phyloP scores from a whole-genome alignment of 2,797 vertebrate species.

The Lagodon rhomboides region DNA sequence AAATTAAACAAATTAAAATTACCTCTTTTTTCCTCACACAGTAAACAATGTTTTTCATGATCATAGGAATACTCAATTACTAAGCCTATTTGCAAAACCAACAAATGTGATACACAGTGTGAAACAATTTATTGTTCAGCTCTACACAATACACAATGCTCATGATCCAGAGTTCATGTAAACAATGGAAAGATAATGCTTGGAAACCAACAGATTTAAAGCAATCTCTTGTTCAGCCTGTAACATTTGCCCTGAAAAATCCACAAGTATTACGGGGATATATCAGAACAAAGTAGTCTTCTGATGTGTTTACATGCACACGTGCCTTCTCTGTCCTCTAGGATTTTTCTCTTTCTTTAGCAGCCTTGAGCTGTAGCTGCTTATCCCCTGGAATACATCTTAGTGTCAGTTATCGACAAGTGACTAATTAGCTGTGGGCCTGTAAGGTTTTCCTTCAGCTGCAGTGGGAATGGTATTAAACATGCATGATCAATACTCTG shows the following conservation, averaged over 20 bases:
- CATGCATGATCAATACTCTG: slow-evolving; percentile 71
- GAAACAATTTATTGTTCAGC: not conserved
- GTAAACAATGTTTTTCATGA: no score
- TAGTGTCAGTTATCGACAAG: slow-evolving; percentile 75
- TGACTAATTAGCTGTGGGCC: slow-evolving; percentile 74
- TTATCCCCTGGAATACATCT: slow-evolving; percentile 61
- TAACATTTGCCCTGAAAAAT: not conserved
- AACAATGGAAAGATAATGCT: not conserved
- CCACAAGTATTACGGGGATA: slow-evolving; percentile 8
- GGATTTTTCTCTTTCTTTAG: slow-evolving; percentile 9
- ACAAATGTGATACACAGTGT: not conserved
- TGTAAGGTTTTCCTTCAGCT: slow-evolving; percentile 67
- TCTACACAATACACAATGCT: not conserved
- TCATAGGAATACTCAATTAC: not conserved
- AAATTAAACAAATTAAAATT: not conserved
- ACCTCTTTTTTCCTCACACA: not conserved
- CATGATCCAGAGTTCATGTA: not conserved
- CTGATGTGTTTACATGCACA: slow-evolving; percentile 30
- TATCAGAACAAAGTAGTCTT: slow-evolving; percentile 17
- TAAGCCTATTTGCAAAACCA: not conserved
- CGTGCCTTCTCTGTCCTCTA: slow-evolving; percentile 46
- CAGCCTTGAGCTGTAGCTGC: slow-evolving; percentile 50
- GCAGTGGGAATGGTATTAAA: slow-evolving; percentile 62
- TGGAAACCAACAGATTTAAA: slow-evolving; percentile 19
- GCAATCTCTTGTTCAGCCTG: slow-evolving; percentile 8